These are phyloP conservation scores for Micromussa lordhowensis DNA, from an alignment of 92 coral and sea anemone species.

Conservation along the genomic window DNA sequence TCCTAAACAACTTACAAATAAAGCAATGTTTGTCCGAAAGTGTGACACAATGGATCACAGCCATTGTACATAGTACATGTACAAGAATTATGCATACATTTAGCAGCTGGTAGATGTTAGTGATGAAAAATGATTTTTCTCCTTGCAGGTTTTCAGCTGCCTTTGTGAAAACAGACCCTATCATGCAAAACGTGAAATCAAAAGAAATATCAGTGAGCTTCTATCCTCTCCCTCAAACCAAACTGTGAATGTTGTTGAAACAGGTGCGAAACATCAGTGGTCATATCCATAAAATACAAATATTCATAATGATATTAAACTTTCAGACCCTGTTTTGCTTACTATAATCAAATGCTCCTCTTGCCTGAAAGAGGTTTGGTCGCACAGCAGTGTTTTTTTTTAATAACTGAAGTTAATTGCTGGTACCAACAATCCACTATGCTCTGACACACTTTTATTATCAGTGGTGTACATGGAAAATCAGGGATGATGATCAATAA, in stretches of 20 bases:
- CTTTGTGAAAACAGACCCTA: constrained; percentile 4
- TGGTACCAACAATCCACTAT: too few relatives aligned
- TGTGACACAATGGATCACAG: too few relatives aligned
- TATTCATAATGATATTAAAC: not conserved
- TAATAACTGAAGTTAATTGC: too few relatives aligned
- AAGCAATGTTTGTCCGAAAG: too few relatives aligned
- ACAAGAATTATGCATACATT: not conserved
- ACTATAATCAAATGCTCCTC: not conserved
- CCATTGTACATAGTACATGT: too few relatives aligned
- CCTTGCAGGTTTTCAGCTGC: constrained; percentile 1
- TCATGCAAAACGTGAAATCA: constrained; percentile 19
- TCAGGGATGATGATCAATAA: too few relatives aligned
- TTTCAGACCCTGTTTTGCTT: not conserved
- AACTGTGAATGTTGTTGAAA: constrained; percentile 4
- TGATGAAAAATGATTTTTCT: not conserved
- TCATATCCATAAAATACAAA: not conserved
- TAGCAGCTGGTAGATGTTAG: not conserved
- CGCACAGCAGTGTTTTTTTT: not conserved
- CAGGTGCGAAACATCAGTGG: not conserved
- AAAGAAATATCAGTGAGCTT: constrained; percentile 24
- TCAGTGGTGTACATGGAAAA: too few relatives aligned
- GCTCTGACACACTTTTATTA: too few relatives aligned
- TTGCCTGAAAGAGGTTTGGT: not conserved
- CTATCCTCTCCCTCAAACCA: constrained; percentile 1
- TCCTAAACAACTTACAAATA: too few relatives aligned